A percentile compares a stretch with the other conserved stretches of the same genome.
Conservation (phyloP, 2,888 invertebrate genomes). For the Nemotelus pantherinus region DNA sequence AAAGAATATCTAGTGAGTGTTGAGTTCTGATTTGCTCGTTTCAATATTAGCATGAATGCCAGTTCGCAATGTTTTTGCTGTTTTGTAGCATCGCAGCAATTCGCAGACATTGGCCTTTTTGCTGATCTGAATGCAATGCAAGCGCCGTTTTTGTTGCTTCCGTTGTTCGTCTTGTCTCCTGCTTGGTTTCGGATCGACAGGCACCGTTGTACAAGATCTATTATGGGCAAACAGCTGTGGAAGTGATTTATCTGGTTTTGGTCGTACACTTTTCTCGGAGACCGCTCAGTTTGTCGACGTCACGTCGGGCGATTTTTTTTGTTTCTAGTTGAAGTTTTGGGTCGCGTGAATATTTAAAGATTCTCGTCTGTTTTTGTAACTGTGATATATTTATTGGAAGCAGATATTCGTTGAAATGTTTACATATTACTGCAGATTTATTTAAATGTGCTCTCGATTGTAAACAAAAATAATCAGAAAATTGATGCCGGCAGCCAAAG, state of each 20-base stretch:
- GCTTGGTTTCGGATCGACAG: conserved; percentile 14
- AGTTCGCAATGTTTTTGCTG: conserved; percentile 1
- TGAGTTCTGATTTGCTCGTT: neutral
- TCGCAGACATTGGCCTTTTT: too few species aligned
- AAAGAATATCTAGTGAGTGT: too few species aligned
- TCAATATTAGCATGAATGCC: neutral
- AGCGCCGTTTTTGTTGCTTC: neutral
- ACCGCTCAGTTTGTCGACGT: conserved; percentile 25
- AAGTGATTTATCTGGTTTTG: conserved; percentile 13
- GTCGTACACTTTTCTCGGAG: neutral
- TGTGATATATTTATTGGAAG: too few species aligned
- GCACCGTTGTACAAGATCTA: conserved; percentile 5
- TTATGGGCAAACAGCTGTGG: conserved; percentile 19
- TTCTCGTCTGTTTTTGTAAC: neutral
- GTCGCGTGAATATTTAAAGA: conserved; percentile 11
- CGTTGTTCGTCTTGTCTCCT: conserved; percentile 13
- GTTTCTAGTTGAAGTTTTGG: conserved; percentile 3
- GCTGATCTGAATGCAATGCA: too few species aligned
- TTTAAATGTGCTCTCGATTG: too few species aligned
- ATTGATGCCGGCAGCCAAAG: too few species aligned
- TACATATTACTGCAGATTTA: too few species aligned
- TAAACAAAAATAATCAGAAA: too few species aligned
- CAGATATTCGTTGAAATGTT: too few species aligned
- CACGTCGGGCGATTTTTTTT: neutral
- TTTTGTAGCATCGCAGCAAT: neutral